These are phyloP conservation scores for Micromys minutus DNA, from an alignment of 2,113 vertebrate species.

Conservation along the genomic window DNA sequence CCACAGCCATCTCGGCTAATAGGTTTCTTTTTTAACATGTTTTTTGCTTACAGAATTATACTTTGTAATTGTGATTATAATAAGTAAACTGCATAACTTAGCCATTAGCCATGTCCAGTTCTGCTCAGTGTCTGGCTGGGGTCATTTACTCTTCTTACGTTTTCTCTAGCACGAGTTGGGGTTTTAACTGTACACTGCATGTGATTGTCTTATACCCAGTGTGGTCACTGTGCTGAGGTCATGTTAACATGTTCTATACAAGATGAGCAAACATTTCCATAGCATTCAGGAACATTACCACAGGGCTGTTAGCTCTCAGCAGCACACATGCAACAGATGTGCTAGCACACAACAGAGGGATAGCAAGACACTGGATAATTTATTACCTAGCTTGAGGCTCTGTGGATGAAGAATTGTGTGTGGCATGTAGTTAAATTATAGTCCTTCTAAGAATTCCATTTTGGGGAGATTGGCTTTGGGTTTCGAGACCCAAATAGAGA, in stretches of 20 bases:
- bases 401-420: not conserved
- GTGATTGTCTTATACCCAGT: not conserved
- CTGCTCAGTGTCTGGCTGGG: not conserved
- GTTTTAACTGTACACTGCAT: not conserved
- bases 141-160: not conserved
- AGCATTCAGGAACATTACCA: not conserved
- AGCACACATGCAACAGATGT: not conserved
- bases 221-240: not conserved
- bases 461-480: not conserved
- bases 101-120: not conserved
- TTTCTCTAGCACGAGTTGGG: not conserved
- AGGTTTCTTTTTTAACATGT: not conserved
- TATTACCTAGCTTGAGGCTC: accelerated
- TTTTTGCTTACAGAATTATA: not conserved
- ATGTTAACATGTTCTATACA: not conserved
- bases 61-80: not conserved
- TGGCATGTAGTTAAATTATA: not conserved
- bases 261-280: not conserved
- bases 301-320: not conserved
- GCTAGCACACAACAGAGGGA: no score
- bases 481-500: not conserved
- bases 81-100: not conserved
- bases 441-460: not conserved
- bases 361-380: not conserved
- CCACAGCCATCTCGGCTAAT: not conserved